Percentiles rank a stretch among this genome's conserved stretches.
phyloP scores from a whole-genome alignment of 2,888 invertebrate species.

The Phaonia tiefii region DNA sequence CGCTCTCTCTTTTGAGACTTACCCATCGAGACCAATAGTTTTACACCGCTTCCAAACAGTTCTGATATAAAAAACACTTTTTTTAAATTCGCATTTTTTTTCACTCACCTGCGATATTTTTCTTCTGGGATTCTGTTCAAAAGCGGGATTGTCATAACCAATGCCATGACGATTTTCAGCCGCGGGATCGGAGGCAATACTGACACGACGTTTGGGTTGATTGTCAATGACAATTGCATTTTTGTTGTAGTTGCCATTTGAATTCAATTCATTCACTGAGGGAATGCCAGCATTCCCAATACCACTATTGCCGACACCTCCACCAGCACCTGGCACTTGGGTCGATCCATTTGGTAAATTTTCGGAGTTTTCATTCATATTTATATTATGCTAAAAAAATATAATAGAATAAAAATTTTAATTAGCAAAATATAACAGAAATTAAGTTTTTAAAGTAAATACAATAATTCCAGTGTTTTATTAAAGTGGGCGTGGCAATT shows the following conservation, averaged over 20 bases:
- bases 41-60: too few relatives aligned
- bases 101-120: constrained; percentile 80
- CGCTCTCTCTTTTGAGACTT: too few relatives aligned
- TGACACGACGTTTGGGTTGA: constrained; percentile 83
- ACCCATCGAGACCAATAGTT: too few relatives aligned
- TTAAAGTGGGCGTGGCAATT: too few relatives aligned
- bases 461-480: too few relatives aligned
- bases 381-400: constrained; percentile 59
- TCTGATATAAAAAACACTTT: too few relatives aligned
- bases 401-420: constrained; percentile 8
- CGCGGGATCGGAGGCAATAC: constrained; percentile 84
- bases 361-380: constrained; percentile 69
- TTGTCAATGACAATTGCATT: constrained; percentile 72
- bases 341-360: constrained; percentile 57
- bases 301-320: constrained; percentile 38
- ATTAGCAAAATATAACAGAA: too few relatives aligned
- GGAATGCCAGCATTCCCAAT: constrained; percentile 34
- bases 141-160: constrained; percentile 85
- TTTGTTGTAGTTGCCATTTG: constrained; percentile 66
- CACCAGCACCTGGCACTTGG: constrained; percentile 38
- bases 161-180: constrained; percentile 70
- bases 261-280: constrained; percentile 32
- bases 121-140: constrained; percentile 82
- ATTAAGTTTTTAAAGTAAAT: too few relatives aligned
- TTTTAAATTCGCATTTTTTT: too few relatives aligned